These are phyloP conservation scores for Drosophila nasuta DNA, from an alignment of 1,140 invertebrate genomes.

Conservation along the genomic window DNA sequence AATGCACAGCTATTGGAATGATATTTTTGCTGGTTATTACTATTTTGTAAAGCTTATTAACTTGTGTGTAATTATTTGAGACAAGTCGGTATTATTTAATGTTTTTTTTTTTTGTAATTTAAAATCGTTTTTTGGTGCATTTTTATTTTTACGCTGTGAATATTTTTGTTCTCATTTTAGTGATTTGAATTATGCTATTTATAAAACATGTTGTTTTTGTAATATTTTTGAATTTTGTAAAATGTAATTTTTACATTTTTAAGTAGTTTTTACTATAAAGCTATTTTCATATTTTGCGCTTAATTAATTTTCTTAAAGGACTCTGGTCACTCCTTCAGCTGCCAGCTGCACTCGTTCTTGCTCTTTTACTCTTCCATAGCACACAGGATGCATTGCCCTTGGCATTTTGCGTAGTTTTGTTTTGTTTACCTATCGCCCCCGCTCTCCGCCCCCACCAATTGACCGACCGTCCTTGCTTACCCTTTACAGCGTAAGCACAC, in stretches of 20 bases:
- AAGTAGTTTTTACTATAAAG: no score
- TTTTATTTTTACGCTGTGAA: no score
- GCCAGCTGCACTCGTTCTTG: constrained; percentile 15
- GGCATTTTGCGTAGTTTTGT: constrained; percentile 41
- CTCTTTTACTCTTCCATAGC: constrained; percentile 19
- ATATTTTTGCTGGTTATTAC: not conserved
- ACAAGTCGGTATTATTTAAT: no score
- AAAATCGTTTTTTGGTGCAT: not conserved
- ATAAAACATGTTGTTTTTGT: no score
- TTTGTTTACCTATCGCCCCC: constrained; percentile 2
- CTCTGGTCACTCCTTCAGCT: not conserved
- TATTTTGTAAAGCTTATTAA: not conserved
- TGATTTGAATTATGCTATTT: no score
- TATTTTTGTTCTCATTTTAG: no score
- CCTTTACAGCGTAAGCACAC: constrained; percentile 29
- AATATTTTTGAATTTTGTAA: no score
- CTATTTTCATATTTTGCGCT: not conserved
- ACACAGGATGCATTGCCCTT: constrained; percentile 44
- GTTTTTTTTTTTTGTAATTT: not conserved
- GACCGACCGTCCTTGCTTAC: constrained; percentile 40
- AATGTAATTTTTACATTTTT: no score
- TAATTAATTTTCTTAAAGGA: not conserved
- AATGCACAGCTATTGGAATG: not conserved
- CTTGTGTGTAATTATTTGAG: no score
- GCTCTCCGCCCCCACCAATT: not conserved